These are phyloP conservation scores for Salminus brasiliensis DNA, from an alignment of 2,113 vertebrate genomes.

Conservation along the genomic window DNA sequence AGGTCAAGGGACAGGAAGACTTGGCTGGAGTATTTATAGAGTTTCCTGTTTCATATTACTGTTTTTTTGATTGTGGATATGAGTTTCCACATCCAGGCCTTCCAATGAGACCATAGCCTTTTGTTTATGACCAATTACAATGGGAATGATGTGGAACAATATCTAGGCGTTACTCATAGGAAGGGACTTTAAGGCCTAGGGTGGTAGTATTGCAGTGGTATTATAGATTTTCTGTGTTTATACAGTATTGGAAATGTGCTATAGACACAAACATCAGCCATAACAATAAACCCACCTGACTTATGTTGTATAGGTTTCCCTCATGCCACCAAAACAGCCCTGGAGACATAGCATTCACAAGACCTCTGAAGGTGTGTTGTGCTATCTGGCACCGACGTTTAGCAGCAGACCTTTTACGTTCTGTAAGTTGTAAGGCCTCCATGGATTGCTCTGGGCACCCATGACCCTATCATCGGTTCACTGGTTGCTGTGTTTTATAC, in stretches of 20 bases:
- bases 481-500: no score
- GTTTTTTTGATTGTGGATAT: neutral
- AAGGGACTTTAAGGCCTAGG: neutral
- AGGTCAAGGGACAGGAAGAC: slow-evolving; percentile 9
- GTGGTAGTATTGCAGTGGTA: neutral
- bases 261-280: no score
- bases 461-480: no score
- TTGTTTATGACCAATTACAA: slow-evolving; percentile 7
- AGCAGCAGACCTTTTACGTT: no score
- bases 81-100: neutral
- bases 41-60: neutral
- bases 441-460: no score
- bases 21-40: slow-evolving; percentile 1
- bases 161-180: neutral
- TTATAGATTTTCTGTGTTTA: neutral
- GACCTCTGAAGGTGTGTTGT: no score
- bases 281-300: no score
- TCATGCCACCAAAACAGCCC: no score
- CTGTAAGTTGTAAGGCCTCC: no score
- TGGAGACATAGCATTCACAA: no score
- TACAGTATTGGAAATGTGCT: neutral
- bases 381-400: no score
- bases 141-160: neutral
- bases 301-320: no score
- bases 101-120: neutral